Percentiles rank a stretch among this genome's conserved stretches.
phyloP scores from a whole-genome alignment of 1,140 invertebrate genomes.

The Diorhabda sublineata region DNA sequence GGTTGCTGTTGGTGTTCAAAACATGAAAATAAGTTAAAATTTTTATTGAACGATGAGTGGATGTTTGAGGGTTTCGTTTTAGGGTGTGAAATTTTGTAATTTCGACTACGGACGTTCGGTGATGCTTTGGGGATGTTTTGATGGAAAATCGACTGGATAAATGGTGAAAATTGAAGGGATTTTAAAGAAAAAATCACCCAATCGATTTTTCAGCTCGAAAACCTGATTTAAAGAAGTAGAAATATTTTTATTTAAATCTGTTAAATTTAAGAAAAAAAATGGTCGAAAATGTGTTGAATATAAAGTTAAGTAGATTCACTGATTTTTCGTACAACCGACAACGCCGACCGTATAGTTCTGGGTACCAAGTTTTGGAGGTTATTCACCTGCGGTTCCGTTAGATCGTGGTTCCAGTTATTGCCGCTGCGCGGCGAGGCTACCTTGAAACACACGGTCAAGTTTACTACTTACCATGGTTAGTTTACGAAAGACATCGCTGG shows the following conservation, averaged over 20 bases:
- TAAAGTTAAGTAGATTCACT: neutral
- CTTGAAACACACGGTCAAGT: conserved; percentile 46
- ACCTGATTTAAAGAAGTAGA: no score
- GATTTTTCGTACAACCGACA: neutral
- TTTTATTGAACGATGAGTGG: no score
- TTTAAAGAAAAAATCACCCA: no score
- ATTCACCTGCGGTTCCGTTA: conserved; percentile 44
- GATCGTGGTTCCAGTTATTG: conserved; percentile 38
- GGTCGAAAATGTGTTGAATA: neutral
- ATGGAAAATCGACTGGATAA: no score
- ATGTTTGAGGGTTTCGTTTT: no score
- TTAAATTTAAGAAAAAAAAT: neutral
- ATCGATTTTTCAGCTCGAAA: no score
- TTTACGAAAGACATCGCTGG: conserved; percentile 42
- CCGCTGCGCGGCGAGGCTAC: conserved; percentile 38
- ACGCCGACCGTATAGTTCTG: conserved; percentile 4
- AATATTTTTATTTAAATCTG: neutral
- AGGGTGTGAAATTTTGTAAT: no score
- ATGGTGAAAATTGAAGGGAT: no score
- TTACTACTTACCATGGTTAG: conserved; percentile 43
- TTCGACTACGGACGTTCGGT: no score
- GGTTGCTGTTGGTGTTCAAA: no score
- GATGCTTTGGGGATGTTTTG: no score
- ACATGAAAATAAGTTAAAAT: no score
- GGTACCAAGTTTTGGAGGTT: conserved; percentile 43